Evolutionary conservation across 2,888 invertebrate species (phyloP), one percentile per base, ranked within the genome.

Genomic region (Ophion obscuratus): DNA sequence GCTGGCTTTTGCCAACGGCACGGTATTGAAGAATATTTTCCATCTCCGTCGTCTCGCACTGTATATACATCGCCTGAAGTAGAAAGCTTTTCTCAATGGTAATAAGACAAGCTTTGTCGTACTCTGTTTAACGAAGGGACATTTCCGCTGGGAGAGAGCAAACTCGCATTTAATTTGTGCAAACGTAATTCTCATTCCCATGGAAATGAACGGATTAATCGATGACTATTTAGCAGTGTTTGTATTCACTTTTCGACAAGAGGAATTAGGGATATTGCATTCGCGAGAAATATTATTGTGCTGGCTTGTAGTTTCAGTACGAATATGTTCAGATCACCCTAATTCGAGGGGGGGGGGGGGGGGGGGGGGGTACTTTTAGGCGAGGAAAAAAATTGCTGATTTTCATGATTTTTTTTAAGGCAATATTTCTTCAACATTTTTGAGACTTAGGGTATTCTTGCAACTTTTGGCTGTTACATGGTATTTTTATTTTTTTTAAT

Each of bases 31-130:
- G 84, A 81, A 74, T 81, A 83, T 81, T 74, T 66, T 59, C 66
- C 59, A 20, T 67, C 67, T 31, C 27, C 57, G 31, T 9, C 57
- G 36, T 53, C 44, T 66, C 6, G 57, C n/a, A 36, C 57, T 66
- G 47, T 81, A 47, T 67, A 57, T 61, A 67, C 24, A 73, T 24
- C n/a, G 10, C n/a, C 11, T 62, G 74, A 86, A 81, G 77, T 78
- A 78, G 81, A 81, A 74, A 74, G 68, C 80, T 74, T 75, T 64
- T 73, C 74, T 84, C 77, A 81, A 86, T 86, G 86, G 70, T 86
- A 86, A 86, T 83, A 83, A 86, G 86, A 78, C 81, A 86, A 70
- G 81, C 86, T 83, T 84, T 78, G 77, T 70, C 83, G 70, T 84
- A 59, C 66, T 78, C 74, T 74, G 70, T 81, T 81, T 81, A 81